phyloP scores from a whole-genome alignment of 2,797 vertebrate species.

The Myripristis jacobus region DNA sequence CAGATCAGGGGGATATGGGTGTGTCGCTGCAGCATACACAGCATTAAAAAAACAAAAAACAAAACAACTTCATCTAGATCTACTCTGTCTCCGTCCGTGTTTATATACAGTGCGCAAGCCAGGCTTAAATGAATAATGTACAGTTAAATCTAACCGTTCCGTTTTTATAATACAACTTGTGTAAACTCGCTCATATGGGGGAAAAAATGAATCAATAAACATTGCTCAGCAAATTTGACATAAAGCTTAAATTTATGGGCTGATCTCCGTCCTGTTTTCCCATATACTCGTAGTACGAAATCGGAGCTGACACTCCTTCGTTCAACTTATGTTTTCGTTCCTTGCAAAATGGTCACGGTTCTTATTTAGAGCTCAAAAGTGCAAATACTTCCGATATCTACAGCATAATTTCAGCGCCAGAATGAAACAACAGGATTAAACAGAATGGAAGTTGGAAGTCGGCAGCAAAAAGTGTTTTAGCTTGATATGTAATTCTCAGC shows the following conservation, averaged over 20 bases:
- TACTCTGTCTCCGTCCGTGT: conserved; percentile 4
- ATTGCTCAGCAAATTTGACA: background rate
- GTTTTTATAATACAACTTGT: too few species aligned
- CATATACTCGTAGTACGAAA: background rate
- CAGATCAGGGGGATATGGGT: conserved; percentile 65
- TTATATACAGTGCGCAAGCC: background rate
- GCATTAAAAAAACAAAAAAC: conserved; percentile 16
- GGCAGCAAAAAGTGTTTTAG: too few species aligned
- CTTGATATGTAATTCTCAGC: background rate
- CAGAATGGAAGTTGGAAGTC: too few species aligned
- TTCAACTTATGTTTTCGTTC: background rate
- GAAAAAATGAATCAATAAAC: background rate
- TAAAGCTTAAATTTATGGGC: too few species aligned
- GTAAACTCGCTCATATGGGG: too few species aligned
- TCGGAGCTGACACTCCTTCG: background rate
- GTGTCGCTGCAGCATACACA: conserved; percentile 68
- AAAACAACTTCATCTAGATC: conserved; percentile 40
- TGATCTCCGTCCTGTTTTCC: too few species aligned
- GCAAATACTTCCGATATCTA: too few species aligned
- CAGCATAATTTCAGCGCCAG: too few species aligned
- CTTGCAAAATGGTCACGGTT: background rate
- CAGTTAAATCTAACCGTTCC: background rate
- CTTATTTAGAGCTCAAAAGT: background rate
- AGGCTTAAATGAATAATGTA: background rate
- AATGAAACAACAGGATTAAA: too few species aligned